These are phyloP conservation scores for Chelon auratus DNA, from an alignment of 2,797 vertebrate species.

Conservation along the genomic window DNA sequence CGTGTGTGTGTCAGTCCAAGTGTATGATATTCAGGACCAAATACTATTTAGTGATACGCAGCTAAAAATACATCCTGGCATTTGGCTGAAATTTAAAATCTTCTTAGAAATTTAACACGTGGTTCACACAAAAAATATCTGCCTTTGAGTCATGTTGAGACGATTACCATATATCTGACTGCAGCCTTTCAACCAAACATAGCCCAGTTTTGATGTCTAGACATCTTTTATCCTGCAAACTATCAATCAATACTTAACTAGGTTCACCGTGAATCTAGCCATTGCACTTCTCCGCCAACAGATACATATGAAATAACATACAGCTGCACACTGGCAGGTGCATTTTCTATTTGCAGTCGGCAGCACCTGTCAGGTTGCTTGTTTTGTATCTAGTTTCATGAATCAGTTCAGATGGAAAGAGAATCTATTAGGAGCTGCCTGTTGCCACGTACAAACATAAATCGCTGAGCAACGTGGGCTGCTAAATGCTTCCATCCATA, in stretches of 20 bases:
- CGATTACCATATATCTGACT: neutral
- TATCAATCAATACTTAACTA: too few relatives aligned
- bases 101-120: neutral
- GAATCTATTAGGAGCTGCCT: constrained; percentile 16
- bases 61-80: neutral
- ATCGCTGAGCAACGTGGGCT: constrained; percentile 12
- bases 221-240: too few relatives aligned
- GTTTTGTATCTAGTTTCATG: constrained; percentile 19
- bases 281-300: constrained; percentile 23
- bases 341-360: constrained; percentile 31
- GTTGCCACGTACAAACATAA: constrained; percentile 11
- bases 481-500: constrained; percentile 20
- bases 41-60: neutral
- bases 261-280: too few relatives aligned
- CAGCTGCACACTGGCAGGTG: neutral
- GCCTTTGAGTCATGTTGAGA: neutral
- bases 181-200: neutral
- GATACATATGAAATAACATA: constrained; percentile 10
- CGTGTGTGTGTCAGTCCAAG: neutral
- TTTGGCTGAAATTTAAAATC: neutral
- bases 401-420: constrained; percentile 21
- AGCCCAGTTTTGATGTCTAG: too few relatives aligned
- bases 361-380: constrained; percentile 29
- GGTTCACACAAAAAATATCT: neutral
- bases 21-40: constrained; percentile 4